A percentile compares a stretch with the other conserved stretches of the same genome.
These are phyloP conservation scores for Hyposoter dolosus DNA, from an alignment of 2,888 invertebrate species.

Conservation along the genomic window DNA sequence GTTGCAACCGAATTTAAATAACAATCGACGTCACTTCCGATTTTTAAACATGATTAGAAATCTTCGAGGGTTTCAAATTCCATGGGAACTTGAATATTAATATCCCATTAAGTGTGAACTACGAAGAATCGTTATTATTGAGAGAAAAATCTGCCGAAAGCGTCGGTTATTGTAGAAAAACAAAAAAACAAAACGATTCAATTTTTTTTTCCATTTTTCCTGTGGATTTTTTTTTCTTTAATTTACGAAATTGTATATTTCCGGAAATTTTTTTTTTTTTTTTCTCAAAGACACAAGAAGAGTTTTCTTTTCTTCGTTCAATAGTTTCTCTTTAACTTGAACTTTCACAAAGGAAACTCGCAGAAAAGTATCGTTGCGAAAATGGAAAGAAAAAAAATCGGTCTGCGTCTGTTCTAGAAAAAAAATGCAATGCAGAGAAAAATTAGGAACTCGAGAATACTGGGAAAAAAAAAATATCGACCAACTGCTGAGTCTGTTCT, in stretches of 20 bases:
- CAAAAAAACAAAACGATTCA: conserved; percentile 29
- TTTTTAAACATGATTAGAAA: conserved; percentile 16
- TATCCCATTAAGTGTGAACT: no score
- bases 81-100: neutral
- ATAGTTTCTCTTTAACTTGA: neutral
- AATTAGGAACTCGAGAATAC: neutral
- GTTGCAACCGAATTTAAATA: conserved; percentile 6
- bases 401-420: neutral
- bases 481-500: conserved; percentile 39
- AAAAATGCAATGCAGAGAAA: neutral
- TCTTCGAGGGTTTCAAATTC: neutral
- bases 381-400: neutral
- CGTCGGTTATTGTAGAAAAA: neutral
- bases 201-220: neutral
- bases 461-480: neutral
- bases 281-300: neutral
- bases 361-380: neutral
- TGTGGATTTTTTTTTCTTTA: neutral
- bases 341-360: neutral
- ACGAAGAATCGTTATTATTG: neutral
- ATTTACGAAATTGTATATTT: neutral
- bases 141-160: neutral
- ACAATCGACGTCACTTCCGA: conserved; percentile 29
- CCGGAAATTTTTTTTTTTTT: no score
- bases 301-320: neutral